Evolutionary conservation across 2,888 invertebrate genomes (phyloP), one percentile per base, ranked within the genome.

Genomic region (Baccha elongata): DNA sequence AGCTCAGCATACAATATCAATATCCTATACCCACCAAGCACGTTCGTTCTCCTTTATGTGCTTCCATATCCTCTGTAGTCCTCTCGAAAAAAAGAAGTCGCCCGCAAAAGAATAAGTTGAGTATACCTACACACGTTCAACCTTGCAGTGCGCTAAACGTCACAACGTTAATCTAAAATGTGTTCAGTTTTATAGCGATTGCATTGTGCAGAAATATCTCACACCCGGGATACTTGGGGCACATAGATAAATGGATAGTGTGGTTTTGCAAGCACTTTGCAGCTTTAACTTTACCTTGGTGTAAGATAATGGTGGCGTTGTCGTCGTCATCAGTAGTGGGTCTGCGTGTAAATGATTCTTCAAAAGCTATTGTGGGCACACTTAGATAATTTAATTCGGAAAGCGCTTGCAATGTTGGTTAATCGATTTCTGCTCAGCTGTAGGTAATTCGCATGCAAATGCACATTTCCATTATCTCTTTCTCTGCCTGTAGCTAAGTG

Each of bases 81-180:
- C 44, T 60, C 23, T 3, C n/a, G 17, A 17, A 29, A 68, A 68
- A 32, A 32, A 62, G 7, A 40, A 37, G 8, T 53, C 42, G 17
- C 40, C 29, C 23, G 26, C 37, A 50, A 53, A 60, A 75, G 67
- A 58, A 80, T 60, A 76, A 71, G 65, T 65, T 81, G 71, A 71
- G 71, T 60, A n/a, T n/a, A n/a, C n/a, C n/a, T n/a, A 60, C 81
- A 75, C 81, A 76, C 71, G 76, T 76, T 71, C 81, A 71, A 72
- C 71, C 65, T 71, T 60, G 76, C 64, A 67, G 65, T 71, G 71
- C 53, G 71, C 76, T 76, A 71, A 81, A 76, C 76, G 71, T 72
- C 75, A 71, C 75, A 58, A 71, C 76, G 76, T 76, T 81, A 81
- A 81, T 81, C 80, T 75, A 44, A 71, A 81, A 71, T 81, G 75